Evolutionary conservation across 2,113 vertebrate species (phyloP).

Genomic region (Lepidothrix coronata): DNA sequence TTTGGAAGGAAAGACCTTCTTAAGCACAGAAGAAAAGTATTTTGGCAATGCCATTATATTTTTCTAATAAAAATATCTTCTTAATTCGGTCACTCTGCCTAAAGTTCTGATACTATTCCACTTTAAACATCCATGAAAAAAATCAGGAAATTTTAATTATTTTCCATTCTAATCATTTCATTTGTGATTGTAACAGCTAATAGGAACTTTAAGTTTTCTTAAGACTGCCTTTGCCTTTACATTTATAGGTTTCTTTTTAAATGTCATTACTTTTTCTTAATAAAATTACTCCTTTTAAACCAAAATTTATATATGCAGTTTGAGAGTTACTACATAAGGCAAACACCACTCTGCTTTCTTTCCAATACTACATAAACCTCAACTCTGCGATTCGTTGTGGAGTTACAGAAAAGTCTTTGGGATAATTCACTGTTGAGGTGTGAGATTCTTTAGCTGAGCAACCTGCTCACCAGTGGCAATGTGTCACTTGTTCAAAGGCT

Average conservation of each 20-base stretch:
- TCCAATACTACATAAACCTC: neutral
- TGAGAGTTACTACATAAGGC: neutral
- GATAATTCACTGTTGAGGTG: neutral
- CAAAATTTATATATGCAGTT: neutral
- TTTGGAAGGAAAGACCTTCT: neutral
- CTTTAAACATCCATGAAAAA: neutral
- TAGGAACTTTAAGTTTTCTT: neutral
- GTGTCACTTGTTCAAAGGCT: neutral
- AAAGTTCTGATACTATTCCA: neutral
- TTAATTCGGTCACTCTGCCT: neutral
- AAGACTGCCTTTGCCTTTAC: neutral
- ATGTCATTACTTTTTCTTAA: neutral
- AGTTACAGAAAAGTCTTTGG: neutral
- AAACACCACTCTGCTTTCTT: neutral
- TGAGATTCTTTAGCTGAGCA: neutral
- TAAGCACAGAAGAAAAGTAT: neutral
- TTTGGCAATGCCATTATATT: neutral
- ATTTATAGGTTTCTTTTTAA: slow-evolving; percentile 6
- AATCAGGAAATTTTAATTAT: neutral
- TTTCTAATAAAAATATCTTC: neutral
- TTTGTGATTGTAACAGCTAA: neutral
- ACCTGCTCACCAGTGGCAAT: neutral
- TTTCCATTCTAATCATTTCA: neutral
- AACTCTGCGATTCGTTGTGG: neutral
- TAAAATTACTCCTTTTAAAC: neutral